Evolutionary conservation across 2,888 invertebrate species (phyloP), one percentile per base, ranked within the genome.

Genomic region (Epinotia nisella): DNA sequence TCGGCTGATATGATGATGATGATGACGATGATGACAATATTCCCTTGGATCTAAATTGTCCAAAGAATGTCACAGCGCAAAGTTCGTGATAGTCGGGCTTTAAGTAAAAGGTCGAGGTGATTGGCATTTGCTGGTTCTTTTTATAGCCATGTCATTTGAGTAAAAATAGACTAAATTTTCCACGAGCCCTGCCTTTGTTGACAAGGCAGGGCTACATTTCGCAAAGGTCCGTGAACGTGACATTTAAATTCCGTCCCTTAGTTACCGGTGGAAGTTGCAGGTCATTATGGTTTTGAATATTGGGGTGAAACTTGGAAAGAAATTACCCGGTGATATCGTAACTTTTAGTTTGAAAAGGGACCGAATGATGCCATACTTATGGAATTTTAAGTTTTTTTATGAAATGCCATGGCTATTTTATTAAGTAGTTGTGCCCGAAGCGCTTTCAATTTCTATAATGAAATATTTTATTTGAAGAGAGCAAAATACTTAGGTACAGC

Each of bases 141-240:
- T 85, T 83, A 87, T 85, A 86, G 83, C 80, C 66, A 60, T 83
- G 83, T 80, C 81, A 81, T 85, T 84, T 75, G 66, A 80, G 74
- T 81, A 81, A 82, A 86, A 85, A 88, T 87, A 88, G 83, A 74
- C 53, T 85, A 85, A 88, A 87, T 85, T 88, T 85, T 79, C 41
- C 70, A 59, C 75, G 61, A 81, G 69, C 62, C 74, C 75, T 70
- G 78, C 75, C 60, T 65, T 74, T 35, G 76, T 76, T 76, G 76
- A 75, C 72, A 76, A 61, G 59, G 75, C 71, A 73, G 71, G 77
- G 69, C 15, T 21, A 21, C 13, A n/a, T 49, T 61, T 51, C 13
- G 58, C 58, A 45, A 64, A 70, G 66, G 55, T 49, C 58, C 59
- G 41, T 58, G 45, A 29, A 65, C 58, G 62, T 62, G 64, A 69